Percentiles rank a stretch among this genome's conserved stretches.
These are phyloP conservation scores for Tachuris rubrigastra DNA, from an alignment of 2,113 vertebrate species.

Conservation along the genomic window DNA sequence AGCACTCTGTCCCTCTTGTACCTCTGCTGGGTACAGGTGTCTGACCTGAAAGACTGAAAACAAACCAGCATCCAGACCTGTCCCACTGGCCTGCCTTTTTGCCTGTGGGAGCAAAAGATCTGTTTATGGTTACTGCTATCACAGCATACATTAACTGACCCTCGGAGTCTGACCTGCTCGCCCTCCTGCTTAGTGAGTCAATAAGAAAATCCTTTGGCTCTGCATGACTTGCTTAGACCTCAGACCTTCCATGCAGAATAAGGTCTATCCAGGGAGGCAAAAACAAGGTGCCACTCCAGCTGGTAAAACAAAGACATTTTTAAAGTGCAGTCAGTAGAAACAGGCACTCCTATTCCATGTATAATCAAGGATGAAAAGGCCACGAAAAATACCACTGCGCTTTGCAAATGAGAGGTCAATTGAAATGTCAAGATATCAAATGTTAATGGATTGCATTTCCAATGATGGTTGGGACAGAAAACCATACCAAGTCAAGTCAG, in stretches of 20 bases:
- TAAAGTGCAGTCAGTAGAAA: slow-evolving; percentile 62
- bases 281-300: slow-evolving; percentile 52
- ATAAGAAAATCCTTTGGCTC: slow-evolving; percentile 44
- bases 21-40: background rate
- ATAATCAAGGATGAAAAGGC: slow-evolving; percentile 69
- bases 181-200: slow-evolving; percentile 29
- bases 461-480: slow-evolving; percentile 32
- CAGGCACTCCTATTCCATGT: slow-evolving; percentile 50
- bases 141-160: slow-evolving; percentile 15
- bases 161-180: background rate
- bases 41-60: background rate
- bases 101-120: background rate
- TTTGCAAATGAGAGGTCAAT: slow-evolving; percentile 70
- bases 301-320: slow-evolving; percentile 65
- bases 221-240: slow-evolving; percentile 29
- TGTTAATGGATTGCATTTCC: slow-evolving; percentile 62
- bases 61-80: background rate
- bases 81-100: background rate
- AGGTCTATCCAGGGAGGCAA: background rate
- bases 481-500: slow-evolving; percentile 28
- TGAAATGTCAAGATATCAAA: slow-evolving; percentile 65
- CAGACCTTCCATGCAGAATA: slow-evolving; percentile 21
- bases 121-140: slow-evolving; percentile 41
- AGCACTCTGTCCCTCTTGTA: background rate
- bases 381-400: slow-evolving; percentile 65